A percentile compares a stretch with the other conserved stretches of the same genome.
Conservation (phyloP, 2,113 vertebrate genomes). For the Dasyurus viverrinus region DNA sequence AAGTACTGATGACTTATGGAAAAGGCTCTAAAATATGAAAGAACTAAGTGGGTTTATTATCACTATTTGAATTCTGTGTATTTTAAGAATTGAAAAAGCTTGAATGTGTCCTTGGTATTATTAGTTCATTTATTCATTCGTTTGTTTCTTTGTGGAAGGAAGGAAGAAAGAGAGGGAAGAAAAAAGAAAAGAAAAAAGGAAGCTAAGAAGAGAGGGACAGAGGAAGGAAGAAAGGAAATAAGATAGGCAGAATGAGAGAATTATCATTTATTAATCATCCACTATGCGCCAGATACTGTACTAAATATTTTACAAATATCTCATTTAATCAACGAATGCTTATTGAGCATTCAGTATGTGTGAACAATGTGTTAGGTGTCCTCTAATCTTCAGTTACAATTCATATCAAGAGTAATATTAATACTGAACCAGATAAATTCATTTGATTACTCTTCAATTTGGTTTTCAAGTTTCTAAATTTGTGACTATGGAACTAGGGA, state of each 20-base stretch:
- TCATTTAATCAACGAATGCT: not conserved
- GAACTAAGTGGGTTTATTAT: not conserved
- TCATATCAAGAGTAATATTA: not conserved
- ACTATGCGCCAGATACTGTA: not conserved
- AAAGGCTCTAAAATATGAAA: not conserved
- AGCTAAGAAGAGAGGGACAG: rapidly evolving
- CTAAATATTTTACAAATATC: not conserved
- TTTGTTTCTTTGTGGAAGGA: not conserved
- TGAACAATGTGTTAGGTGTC: not conserved
- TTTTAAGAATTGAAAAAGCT: not conserved
- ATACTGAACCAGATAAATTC: not conserved
- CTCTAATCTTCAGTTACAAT: not conserved
- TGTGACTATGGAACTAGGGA: not conserved
- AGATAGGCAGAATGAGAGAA: not conserved
- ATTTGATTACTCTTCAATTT: not conserved
- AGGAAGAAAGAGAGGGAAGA: not conserved
- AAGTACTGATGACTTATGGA: not conserved
- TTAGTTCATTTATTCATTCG: not conserved
- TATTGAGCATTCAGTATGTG: not conserved
- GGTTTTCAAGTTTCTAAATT: not conserved
- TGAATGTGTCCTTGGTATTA: not conserved
- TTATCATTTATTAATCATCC: not conserved
- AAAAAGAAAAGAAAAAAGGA: rapidly evolving
- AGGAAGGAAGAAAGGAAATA: not conserved
- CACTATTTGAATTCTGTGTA: not conserved